Evolutionary conservation across 2,797 vertebrate genomes (phyloP), one percentile per base, ranked within the genome.

Genomic region (Erithacus rubecula): DNA sequence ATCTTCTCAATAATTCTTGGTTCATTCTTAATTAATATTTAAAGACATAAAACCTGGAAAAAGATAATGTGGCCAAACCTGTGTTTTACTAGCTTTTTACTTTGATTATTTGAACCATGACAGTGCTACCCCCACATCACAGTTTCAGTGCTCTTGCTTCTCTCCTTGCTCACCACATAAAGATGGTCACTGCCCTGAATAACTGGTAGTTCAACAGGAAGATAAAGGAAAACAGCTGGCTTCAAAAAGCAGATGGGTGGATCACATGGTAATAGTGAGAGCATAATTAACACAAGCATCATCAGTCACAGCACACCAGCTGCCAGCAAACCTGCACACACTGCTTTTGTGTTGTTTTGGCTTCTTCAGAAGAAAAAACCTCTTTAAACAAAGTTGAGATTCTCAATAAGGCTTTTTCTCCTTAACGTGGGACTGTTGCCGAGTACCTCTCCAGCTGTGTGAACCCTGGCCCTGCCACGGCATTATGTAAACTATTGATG

Each of bases 401-500:
- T 71, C 89, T 93, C 85, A 93, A 74, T 85, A 91, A 91, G 37
- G 59, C 20, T 95, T 95, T 96, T 95, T 93, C 93, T 94, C 47
- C 94, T 93, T 92, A 88, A 90, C 70, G 77, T 0, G 2, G 94
- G 83, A 67, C 80, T 91, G 59, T 74, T 83, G 77, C 89, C 3
- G 6, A 91, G 47, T 82, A 83, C 67, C 85, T 93, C 85, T 95
- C 89, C 92, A 97, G 94, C 95, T 96, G 95, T 93, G 94, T 94
- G 96, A 96, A 95, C 94, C 87, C 70, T 88, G 67, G 87, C 76
- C 95, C 77, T 94, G 80, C 83, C 91, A 94, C 59, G 15, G 56
- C 83, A 79, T 95, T 96, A 87, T 95, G 93, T 94, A 95, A 97
- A 95, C 91, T 96, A 97, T 95, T 94, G 95, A 96, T 96, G 94